Percentiles rank a stretch among this genome's conserved stretches.
Conservation (phyloP, 2,888 invertebrate species). For the Ctenicera cuprea region DNA sequence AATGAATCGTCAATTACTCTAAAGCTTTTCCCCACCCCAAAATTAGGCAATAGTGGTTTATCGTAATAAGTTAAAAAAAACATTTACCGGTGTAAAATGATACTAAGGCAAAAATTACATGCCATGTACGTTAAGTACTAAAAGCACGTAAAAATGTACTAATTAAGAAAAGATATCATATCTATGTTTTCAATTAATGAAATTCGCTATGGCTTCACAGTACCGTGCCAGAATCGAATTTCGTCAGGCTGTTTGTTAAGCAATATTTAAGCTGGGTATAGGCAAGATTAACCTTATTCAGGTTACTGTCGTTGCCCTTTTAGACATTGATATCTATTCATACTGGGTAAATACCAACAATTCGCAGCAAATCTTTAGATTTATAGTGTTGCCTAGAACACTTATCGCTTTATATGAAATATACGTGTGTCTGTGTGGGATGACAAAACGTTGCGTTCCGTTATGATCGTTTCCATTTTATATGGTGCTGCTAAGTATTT, state of each 20-base stretch:
- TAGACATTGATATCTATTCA: conserved; percentile 10
- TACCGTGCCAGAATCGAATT: not conserved
- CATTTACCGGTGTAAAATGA: too few relatives aligned
- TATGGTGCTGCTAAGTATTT: not conserved
- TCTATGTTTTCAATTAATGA: too few relatives aligned
- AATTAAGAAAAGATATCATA: too few relatives aligned
- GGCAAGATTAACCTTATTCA: conserved; percentile 21
- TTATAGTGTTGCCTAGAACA: not conserved
- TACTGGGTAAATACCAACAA: not conserved
- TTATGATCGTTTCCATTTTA: not conserved
- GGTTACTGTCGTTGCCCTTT: conserved; percentile 17
- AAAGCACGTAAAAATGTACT: too few relatives aligned
- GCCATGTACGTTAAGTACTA: too few relatives aligned
- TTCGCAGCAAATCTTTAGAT: conserved; percentile 19
- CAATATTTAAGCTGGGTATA: conserved; percentile 8
- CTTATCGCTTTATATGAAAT: conserved; percentile 6
- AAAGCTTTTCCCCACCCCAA: too few relatives aligned
- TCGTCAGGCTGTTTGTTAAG: conserved; percentile 3
- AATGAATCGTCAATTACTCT: too few relatives aligned
- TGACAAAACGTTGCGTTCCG: not conserved
- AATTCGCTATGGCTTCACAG: too few relatives aligned
- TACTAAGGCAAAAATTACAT: too few relatives aligned
- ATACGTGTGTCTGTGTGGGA: not conserved
- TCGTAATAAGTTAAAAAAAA: too few relatives aligned
- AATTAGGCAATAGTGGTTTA: too few relatives aligned